phyloP scores from a whole-genome alignment of 2,797 vertebrate species.

The Delichon dasypus region DNA sequence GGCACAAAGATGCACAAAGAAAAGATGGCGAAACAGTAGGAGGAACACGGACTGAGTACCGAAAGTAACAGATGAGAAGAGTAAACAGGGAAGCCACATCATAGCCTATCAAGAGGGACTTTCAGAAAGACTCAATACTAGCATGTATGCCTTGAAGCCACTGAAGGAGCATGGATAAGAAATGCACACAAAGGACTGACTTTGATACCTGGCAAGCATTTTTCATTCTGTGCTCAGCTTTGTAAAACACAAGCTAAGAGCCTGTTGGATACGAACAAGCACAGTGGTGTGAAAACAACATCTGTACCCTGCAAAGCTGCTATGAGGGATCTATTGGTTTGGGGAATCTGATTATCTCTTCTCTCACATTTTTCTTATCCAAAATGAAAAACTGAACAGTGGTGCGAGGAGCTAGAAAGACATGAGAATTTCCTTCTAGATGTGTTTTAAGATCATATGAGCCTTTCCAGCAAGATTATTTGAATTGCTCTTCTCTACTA shows the following conservation, averaged over 20 bases:
- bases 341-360: constrained; percentile 10
- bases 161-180: neutral
- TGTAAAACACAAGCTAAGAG: constrained; percentile 27
- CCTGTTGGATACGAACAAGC: neutral
- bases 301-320: neutral
- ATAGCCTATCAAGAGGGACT: neutral
- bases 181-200: neutral
- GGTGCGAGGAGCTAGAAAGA: neutral
- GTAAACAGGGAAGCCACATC: neutral
- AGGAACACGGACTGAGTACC: neutral
- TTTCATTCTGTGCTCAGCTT: constrained; percentile 23
- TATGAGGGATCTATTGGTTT: neutral
- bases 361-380: constrained; percentile 7
- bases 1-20: neutral
- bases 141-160: neutral
- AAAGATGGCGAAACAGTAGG: neutral
- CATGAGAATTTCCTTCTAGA: neutral
- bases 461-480: neutral
- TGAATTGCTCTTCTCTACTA: neutral
- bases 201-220: constrained; percentile 14
- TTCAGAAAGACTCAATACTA: neutral
- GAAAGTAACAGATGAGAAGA: neutral
- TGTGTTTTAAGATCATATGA: neutral
- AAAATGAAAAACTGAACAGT: neutral
- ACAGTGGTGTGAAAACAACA: constrained; percentile 24